Evolutionary conservation across 2,113 vertebrate genomes (phyloP).

Genomic region (Meleagris gallopavo): DNA sequence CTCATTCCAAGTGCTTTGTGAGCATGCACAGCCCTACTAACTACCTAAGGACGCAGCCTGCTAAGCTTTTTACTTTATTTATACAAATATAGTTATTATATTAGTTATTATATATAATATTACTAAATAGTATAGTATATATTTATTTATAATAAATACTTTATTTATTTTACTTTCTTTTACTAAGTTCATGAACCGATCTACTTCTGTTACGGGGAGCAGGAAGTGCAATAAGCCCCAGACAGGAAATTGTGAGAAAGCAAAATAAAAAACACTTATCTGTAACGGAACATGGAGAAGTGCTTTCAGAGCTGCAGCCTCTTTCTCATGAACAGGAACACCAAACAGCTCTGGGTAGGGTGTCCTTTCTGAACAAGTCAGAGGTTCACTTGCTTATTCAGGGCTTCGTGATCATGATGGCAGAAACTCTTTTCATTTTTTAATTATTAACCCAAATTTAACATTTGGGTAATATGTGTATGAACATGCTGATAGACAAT

Average conservation of each 20-base stretch:
- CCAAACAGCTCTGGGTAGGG: neutral
- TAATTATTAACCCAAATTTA: neutral
- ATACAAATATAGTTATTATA: no score
- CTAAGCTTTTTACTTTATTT: no score
- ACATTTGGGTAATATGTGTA: neutral
- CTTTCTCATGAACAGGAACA: neutral
- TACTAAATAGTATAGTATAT: no score
- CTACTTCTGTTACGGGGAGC: fast-evolving
- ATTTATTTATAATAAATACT: no score
- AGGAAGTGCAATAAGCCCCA: neutral
- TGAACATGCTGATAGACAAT: neutral
- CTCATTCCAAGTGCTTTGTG: neutral
- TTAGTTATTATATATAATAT: no score
- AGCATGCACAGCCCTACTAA: neutral
- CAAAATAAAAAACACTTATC: neutral
- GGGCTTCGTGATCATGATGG: fast-evolving
- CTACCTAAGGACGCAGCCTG: neutral
- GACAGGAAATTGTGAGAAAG: neutral
- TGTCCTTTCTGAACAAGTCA: neutral
- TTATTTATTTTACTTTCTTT: neutral
- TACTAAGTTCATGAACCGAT: neutral
- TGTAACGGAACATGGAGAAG: neutral
- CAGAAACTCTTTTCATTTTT: neutral
- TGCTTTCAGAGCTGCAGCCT: neutral
- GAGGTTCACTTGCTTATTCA: neutral